Evolutionary conservation across 2,888 invertebrate species (phyloP), one percentile per base, ranked within the genome.

Genomic region (Frankliniella intonsa): DNA sequence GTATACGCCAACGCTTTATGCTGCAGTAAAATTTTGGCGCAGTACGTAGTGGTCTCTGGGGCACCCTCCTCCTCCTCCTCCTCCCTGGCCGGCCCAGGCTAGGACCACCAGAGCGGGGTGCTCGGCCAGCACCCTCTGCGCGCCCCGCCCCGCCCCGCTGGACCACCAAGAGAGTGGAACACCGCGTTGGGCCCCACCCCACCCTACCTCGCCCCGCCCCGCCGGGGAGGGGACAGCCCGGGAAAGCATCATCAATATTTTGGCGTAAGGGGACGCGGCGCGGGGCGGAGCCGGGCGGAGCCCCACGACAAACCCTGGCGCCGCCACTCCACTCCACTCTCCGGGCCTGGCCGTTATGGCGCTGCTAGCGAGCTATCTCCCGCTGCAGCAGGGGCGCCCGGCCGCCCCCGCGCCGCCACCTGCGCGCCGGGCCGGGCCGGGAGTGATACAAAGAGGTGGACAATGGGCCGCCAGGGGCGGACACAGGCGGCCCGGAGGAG

Each of bases 371-470:
- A 38, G 38, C 38, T 38, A 38, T 38, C 38, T 38, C 38, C 38
- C 38, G 38, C 38, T 38, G 38, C 38, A 38, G 38, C 38, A 38
- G 38, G 38, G 38, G n/a, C n/a, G n/a, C n/a, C n/a, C n/a, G n/a
- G n/a, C n/a, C 38, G 38, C 38, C 5, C 38, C 38, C 5, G 3
- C 55, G 5, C 5, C 12, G 55, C 55, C 55, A 55, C 55, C 55
- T 55, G 55, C 55, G 69, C 19, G n/a, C n/a, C 19, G 22, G 22
- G 22, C 22, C 22, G 8, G n/a, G 69, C 8, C 5, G 69, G 69
- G 69, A 69, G 69, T n/a, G 69, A 69, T 69, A 69, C 69, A 69
- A 69, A 69, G 69, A 69, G 69, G 69, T 69, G 69, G 69, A 69
- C 69, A 69, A 69, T 69, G 69, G 69, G 69, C 69, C 69, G 69